A percentile compares a stretch with the other conserved stretches of the same genome.
phyloP scores from a whole-genome alignment of 2,888 invertebrate genomes.

The Nomada goodeniana region DNA sequence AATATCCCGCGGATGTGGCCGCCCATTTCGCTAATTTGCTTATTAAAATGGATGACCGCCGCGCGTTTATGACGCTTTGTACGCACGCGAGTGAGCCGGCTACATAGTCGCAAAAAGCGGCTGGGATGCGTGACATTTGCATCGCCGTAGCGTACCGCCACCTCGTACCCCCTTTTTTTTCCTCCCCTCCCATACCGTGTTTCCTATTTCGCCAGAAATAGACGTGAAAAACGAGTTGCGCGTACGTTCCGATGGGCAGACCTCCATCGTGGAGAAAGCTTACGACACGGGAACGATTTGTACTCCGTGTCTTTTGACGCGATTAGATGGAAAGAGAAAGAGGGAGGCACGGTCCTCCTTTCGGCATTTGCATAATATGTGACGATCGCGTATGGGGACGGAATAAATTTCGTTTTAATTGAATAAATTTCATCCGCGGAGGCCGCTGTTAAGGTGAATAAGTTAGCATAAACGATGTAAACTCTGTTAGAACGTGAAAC shows the following conservation, averaged over 20 bases:
- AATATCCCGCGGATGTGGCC: slow-evolving; percentile 55
- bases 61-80: slow-evolving; percentile 63
- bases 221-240: slow-evolving; percentile 16
- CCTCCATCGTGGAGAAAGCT: slow-evolving; percentile 7
- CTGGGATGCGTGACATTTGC: slow-evolving; percentile 61
- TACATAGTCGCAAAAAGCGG: slow-evolving; percentile 40
- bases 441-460: slow-evolving; percentile 47
- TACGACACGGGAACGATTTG: slow-evolving; percentile 62
- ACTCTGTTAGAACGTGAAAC: slow-evolving; percentile 53
- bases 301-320: slow-evolving; percentile 57
- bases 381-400: slow-evolving; percentile 39
- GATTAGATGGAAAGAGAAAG: slow-evolving; percentile 27
- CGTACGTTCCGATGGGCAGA: not conserved
- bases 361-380: slow-evolving; percentile 61
- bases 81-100: slow-evolving; percentile 57
- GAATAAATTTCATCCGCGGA: slow-evolving; percentile 53
- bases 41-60: slow-evolving; percentile 77
- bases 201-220: not conserved
- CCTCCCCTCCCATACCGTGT: not conserved
- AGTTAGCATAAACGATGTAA: slow-evolving; percentile 51
- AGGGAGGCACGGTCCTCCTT: not conserved
- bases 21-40: slow-evolving; percentile 75
- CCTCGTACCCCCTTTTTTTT: not conserved
- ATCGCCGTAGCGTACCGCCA: slow-evolving; percentile 16
- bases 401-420: slow-evolving; percentile 62